phyloP scores from a whole-genome alignment of 1,140 invertebrate genomes.

The Drosophila lowei region DNA sequence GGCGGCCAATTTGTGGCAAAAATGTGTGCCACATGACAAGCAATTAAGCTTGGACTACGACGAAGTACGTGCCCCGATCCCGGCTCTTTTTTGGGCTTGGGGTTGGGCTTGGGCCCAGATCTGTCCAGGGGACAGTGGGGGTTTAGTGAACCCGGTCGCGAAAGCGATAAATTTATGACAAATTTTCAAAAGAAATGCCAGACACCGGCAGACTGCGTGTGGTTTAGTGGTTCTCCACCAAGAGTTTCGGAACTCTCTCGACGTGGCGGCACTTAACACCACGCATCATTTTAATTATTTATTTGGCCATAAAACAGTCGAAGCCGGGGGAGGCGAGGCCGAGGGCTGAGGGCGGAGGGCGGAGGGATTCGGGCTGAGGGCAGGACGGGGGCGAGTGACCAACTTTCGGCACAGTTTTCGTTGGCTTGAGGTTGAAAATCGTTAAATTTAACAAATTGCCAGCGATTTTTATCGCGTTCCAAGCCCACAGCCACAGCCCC shows the following conservation, averaged over 20 bases:
- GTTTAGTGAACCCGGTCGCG: conserved; percentile 72
- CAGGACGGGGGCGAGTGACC: conserved; percentile 34
- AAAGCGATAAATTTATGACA: conserved; percentile 82
- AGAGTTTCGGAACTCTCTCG: conserved; percentile 37
- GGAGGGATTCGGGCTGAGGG: not conserved
- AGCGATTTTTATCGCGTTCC: conserved; percentile 73
- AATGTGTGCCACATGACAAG: conserved; percentile 78
- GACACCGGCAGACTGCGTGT: conserved; percentile 51
- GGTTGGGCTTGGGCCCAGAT: conserved; percentile 6
- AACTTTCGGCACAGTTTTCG: conserved; percentile 73
- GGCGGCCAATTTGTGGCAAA: conserved; percentile 63
- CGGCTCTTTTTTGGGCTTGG: not conserved
- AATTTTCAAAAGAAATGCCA: conserved; percentile 75
- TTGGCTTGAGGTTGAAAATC: conserved; percentile 60
- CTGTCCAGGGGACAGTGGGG: conserved; percentile 13
- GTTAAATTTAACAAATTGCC: conserved; percentile 82
- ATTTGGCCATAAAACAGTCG: conserved; percentile 77
- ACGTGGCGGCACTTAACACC: conserved; percentile 78
- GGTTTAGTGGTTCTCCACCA: conserved; percentile 14
- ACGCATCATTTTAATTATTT: conserved; percentile 82
- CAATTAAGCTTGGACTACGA: conserved; percentile 63
- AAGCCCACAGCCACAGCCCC: conserved; percentile 31
- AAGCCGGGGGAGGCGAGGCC: conserved; percentile 55
- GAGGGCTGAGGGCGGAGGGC: conserved; percentile 25
- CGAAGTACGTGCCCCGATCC: conserved; percentile 47